Conservation (phyloP, 2,888 invertebrate genomes). For the Agapostemon virescens region DNA sequence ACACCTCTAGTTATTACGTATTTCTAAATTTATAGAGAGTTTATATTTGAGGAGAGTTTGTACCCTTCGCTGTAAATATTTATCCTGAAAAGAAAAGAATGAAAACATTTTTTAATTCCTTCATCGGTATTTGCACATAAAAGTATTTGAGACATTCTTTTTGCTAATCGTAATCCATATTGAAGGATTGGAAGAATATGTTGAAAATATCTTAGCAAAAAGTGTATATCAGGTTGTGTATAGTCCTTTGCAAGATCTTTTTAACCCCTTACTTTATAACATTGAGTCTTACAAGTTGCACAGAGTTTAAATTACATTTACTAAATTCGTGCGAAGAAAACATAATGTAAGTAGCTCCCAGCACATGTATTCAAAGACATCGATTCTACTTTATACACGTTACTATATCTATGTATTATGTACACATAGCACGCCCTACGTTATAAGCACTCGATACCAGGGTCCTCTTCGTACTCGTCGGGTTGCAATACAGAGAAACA, state of each 20-base stretch:
- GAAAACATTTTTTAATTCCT: not conserved
- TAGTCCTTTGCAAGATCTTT: not conserved
- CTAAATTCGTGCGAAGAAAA: not conserved
- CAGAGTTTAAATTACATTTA: not conserved
- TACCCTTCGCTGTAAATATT: not conserved
- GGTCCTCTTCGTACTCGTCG: not conserved
- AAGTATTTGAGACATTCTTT: not conserved
- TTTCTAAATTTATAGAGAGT: no score
- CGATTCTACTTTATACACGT: not conserved
- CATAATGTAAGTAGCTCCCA: not conserved
- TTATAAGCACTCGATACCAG: not conserved
- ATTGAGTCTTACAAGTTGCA: not conserved
- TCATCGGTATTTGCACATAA: not conserved
- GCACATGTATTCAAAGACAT: not conserved
- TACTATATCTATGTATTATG: not conserved
- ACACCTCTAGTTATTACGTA: no score
- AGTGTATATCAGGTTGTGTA: not conserved
- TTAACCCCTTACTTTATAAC: not conserved
- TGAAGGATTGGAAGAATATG: not conserved
- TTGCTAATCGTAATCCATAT: no score
- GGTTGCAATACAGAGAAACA: conserved; percentile 19
- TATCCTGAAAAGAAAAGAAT: not conserved
- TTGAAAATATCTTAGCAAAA: not conserved
- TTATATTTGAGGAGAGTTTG: not conserved
- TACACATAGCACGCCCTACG: not conserved